Evolutionary conservation across 2,113 vertebrate genomes (phyloP).

Genomic region (Lepus europaeus): DNA sequence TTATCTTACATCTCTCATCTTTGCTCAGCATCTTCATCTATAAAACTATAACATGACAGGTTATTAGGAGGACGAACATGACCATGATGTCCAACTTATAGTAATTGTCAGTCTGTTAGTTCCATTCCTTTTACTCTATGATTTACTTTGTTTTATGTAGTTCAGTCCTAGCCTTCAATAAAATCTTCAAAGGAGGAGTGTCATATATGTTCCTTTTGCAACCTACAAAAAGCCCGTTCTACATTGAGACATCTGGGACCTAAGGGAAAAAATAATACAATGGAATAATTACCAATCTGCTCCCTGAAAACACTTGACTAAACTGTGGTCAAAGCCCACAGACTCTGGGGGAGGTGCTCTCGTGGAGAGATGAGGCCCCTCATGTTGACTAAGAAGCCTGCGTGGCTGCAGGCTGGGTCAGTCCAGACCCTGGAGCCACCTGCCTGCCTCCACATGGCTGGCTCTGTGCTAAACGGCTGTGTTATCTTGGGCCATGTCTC

Average conservation of each 20-base stretch:
- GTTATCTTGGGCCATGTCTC: background rate
- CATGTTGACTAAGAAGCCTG: background rate
- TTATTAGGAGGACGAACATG: background rate
- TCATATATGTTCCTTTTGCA: background rate
- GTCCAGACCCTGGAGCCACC: background rate
- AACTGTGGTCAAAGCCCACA: background rate
- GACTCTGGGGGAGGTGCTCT: background rate
- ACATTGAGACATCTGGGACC: accelerated
- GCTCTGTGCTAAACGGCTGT: background rate
- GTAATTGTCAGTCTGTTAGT: background rate
- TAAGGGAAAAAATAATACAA: background rate
- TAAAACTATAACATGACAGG: background rate
- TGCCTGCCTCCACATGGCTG: too few relatives aligned
- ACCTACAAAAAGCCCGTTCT: background rate
- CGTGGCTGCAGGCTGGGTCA: accelerated
- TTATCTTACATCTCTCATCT: background rate
- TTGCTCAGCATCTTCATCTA: background rate
- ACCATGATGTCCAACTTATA: background rate
- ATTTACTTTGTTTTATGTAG: background rate
- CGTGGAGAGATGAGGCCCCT: background rate
- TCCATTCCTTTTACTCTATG: background rate
- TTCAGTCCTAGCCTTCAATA: background rate
- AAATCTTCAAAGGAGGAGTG: background rate
- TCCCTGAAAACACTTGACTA: background rate
- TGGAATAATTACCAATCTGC: background rate